Evolutionary conservation across 2,888 invertebrate species (phyloP), one percentile per base, ranked within the genome.

Genomic region (Dynastes hyllus): DNA sequence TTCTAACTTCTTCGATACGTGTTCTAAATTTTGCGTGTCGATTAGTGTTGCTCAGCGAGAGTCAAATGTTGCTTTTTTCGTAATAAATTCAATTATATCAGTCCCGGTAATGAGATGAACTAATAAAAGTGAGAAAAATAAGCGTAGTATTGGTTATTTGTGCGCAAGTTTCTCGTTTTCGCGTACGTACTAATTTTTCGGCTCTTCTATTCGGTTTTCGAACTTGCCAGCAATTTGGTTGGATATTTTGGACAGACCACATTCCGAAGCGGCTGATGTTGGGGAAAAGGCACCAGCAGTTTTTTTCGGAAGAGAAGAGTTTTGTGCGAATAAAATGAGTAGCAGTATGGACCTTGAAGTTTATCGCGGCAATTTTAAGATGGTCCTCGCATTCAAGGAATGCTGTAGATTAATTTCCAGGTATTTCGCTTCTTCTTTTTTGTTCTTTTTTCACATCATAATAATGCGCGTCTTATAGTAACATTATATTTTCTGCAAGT

Each of bases 291-390:
- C n/a, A n/a, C 8, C n/a, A 27, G 29, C n/a, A 16, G 40, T 45
- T 45, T 22, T 13, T 66, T 45, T 27, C 9, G 11, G 69, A 50
- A 29, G 16, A 58, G 27, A 50, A 61, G 55, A 55, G 61, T 55
- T 27, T 5, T 61, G 61, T 63, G 61, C 61, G 45, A 75, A 75
- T 61, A 75, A 27, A 9, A 75, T 45, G 73, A 75, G 63, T n/a
- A 63, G 13, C 50, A 63, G 37, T 11, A 45, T 75, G 61, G 73
- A 75, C 45, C 55, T 78, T 40, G 79, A 79, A 22, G 79, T 76
- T 61, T 79, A 76, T 51, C 76, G 79, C 63, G 77, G 77, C n/a
- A 79, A 79, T 70, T 79, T 79, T 69, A 79, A 77, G 70, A 70
- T 79, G 76, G 69, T 78, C 16, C 66, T 78, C 8, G 78, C 78